These are phyloP conservation scores for Pandion haliaetus DNA, from an alignment of 2,113 vertebrate species.

Conservation along the genomic window DNA sequence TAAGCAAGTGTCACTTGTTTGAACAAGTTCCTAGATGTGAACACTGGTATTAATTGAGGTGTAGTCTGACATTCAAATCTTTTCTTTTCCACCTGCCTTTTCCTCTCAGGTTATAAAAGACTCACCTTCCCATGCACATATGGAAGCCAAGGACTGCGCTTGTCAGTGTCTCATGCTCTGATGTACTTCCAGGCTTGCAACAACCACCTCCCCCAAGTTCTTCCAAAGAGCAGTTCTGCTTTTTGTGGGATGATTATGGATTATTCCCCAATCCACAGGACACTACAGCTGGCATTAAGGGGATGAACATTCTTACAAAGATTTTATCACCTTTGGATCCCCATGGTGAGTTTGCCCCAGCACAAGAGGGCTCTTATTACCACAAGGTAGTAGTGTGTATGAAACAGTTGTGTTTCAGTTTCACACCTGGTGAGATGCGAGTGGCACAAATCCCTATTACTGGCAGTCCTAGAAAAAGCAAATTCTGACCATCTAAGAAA, in stretches of 20 bases:
- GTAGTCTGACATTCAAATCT: background rate
- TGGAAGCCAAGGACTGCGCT: background rate
- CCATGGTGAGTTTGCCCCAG: background rate
- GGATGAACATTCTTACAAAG: background rate
- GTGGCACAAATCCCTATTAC: background rate
- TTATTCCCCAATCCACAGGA: background rate
- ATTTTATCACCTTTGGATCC: background rate
- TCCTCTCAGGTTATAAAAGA: background rate
- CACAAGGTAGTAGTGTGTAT: too few species aligned
- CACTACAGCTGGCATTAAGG: background rate
- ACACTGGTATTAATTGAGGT: background rate
- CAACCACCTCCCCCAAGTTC: background rate
- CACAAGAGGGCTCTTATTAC: background rate
- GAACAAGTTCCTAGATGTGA: background rate
- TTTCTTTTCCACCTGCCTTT: background rate
- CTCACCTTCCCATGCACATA: rapidly evolving
- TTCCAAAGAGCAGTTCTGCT: background rate
- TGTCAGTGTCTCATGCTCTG: background rate
- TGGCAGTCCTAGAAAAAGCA: background rate
- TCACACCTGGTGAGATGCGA: background rate
- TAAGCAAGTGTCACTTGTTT: background rate
- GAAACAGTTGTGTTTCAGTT: background rate
- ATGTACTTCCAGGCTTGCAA: background rate
- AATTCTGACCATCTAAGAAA: background rate
- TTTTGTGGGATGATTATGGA: background rate